Evolutionary conservation across 2,888 invertebrate species (phyloP).

Genomic region (Dorcus parallelipipedus): DNA sequence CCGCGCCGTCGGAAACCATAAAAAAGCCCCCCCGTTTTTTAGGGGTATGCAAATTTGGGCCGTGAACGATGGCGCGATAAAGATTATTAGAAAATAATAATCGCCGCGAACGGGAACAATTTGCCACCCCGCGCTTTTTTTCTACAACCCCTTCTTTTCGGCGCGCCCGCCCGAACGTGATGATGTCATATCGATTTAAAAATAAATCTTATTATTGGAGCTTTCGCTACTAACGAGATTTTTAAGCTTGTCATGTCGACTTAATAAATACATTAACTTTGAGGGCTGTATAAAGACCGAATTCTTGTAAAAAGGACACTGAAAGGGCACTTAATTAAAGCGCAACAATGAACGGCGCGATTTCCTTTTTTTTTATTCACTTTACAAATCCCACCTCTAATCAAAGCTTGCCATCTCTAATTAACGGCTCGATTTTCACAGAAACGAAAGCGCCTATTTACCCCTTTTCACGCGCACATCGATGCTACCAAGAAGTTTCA

Average conservation of each 20-base stretch:
- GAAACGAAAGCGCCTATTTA: too few relatives aligned
- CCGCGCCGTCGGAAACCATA: background rate
- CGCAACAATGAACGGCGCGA: too few relatives aligned
- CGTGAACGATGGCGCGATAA: background rate
- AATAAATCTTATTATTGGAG: background rate
- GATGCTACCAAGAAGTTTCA: too few relatives aligned
- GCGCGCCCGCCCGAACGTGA: background rate
- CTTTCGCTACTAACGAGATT: background rate
- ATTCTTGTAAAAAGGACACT: too few relatives aligned
- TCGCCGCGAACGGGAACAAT: background rate
- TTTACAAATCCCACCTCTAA: too few relatives aligned
- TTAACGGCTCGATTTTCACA: too few relatives aligned
- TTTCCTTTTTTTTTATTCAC: too few relatives aligned
- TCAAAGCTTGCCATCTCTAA: too few relatives aligned
- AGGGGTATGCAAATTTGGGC: background rate
- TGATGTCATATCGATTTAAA: conserved; percentile 2
- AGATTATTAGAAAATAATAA: background rate
- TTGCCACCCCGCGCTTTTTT: background rate
- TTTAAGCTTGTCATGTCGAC: background rate
- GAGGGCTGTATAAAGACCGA: too few relatives aligned
- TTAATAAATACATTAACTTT: too few relatives aligned
- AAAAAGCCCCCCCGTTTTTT: background rate
- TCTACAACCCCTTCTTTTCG: background rate
- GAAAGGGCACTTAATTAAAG: too few relatives aligned
- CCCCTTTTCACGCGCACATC: too few relatives aligned